Base-by-base conservation (phyloP, 2,113 vertebrate genomes). In the Entelurus aequoreus region DNA sequence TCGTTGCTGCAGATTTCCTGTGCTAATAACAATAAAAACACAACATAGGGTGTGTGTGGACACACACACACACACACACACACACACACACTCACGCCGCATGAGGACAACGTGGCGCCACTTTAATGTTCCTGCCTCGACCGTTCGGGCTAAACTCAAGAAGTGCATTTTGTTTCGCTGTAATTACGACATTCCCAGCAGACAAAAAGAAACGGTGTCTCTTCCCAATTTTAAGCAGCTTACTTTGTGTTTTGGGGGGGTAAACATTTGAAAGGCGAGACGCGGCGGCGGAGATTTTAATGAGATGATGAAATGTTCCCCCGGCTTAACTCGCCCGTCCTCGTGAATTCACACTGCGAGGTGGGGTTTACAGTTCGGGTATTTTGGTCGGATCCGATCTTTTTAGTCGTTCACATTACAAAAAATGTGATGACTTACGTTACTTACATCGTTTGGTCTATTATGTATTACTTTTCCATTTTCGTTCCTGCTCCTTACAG, bases 1-100 rank as follows among this genome's bases (percentile, higher is more conserved):
- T 84, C 85, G 75, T 86, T 86, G 85, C 83, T 86, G 82, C 82
- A 76, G 68, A 83, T 83, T 67, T 86, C 55, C 85, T 79, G 82
- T 79, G 85, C 86, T 84, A 82, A 85, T 84, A 78, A 66, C 48
- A 50, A 9, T 57, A 61, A 61, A 61, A 49, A 57, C 44, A 44
- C 40, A 57, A 16, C n/a, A 12, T 40, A 19, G 59, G 68, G 80
- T 75, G 38, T 28, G 28, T 28, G 28, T 28, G 28, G 28, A n/a
- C n/a, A n/a, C n/a, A n/a, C n/a, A n/a, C n/a, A n/a, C n/a, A n/a
- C n/a, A n/a, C n/a, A n/a, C n/a, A n/a, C n/a, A n/a, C n/a, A n/a
- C n/a, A n/a, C 28, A 28, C 28, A 28, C 28, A 28, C 28, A 28
- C 28, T 2, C 28, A 3, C 28, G 4, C 28, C 28, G 28, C 28